Base-by-base conservation (phyloP, 1,140 invertebrate genomes). In the Conus betulinus region DNA sequence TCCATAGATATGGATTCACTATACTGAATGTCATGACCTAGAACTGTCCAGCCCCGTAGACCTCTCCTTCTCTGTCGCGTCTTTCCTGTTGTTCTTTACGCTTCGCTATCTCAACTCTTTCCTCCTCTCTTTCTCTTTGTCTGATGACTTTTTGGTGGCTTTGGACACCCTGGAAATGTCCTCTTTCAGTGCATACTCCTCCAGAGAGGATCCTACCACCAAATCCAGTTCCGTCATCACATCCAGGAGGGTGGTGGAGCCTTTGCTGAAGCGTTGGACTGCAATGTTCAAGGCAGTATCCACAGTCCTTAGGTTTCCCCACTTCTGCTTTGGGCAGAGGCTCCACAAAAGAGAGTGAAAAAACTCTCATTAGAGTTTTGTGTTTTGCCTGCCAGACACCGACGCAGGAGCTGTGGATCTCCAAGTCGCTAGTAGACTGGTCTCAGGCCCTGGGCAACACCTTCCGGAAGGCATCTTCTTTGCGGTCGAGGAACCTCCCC, bases 331-430 rank as follows among this genome's bases (percentile, higher is more conserved):
- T 63, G 82, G 82, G 25, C 82, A 84, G 3, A 20, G 13, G 17
- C 55, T 84, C 82, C 55, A 63, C 6, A 84, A 11, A 5, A 39
- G 8, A 10, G 82, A 84, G 55, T 84, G 82, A 27, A 84, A 84
- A n/a, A n/a, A 8, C 55, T n/a, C 52, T 82, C 81, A n/a, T 84
- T 84, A n/a, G 53, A 23, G 25, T 84, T 84, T 51, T 84, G 82
- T 25, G 82, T 84, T 63, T 84, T 84, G 8, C 82, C 82, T 52
- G n/a, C 53, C 52, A 84, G 25, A 51, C 82, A 84, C n/a, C 82
- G 39, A 17, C 82, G 52, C 5, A 84, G 52, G 5, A 84, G 82
- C 11, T 55, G n/a, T 10, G 82, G 82, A 51, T 84, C 82, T 20
- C 20, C 57, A 10, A 55, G 82, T 25, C 82, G 82, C 25, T 84